These are phyloP conservation scores for Perodicticus potto DNA, from an alignment of 2,797 vertebrate genomes.

Conservation along the genomic window DNA sequence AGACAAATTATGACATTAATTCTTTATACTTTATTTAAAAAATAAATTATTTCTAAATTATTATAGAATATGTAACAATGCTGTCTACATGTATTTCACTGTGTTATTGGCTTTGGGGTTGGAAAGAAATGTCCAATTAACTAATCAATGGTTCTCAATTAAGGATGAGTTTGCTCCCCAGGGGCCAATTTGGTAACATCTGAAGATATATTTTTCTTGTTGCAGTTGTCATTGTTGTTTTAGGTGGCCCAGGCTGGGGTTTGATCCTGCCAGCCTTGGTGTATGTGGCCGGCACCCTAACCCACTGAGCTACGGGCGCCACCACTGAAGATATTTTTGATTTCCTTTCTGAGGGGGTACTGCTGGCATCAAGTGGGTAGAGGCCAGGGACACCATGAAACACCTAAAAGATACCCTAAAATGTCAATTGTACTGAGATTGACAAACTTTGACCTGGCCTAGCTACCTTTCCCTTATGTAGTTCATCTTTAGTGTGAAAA, in stretches of 20 bases:
- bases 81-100: slow-evolving; percentile 18
- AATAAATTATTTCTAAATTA: neutral
- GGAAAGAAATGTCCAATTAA: neutral
- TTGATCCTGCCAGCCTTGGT: too few relatives aligned
- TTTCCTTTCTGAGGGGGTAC: neutral
- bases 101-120: neutral
- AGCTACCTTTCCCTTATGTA: neutral
- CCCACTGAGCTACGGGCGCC: too few relatives aligned
- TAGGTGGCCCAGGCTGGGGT: too few relatives aligned
- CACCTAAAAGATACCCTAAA: neutral
- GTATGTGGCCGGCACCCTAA: too few relatives aligned
- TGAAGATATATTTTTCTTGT: neutral
- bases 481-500: slow-evolving; percentile 10
- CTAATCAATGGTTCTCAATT: neutral
- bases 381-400: neutral
- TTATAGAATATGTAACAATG: slow-evolving; percentile 18
- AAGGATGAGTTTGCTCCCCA: neutral
- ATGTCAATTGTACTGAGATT: neutral
- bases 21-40: slow-evolving; percentile 46
- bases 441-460: neutral
- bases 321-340: neutral
- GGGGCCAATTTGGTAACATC: neutral
- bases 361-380: neutral
- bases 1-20: slow-evolving; percentile 34
- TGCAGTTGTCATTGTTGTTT: too few relatives aligned